Conservation (phyloP, 2,113 vertebrate species). For the Phyllostomus discolor region DNA sequence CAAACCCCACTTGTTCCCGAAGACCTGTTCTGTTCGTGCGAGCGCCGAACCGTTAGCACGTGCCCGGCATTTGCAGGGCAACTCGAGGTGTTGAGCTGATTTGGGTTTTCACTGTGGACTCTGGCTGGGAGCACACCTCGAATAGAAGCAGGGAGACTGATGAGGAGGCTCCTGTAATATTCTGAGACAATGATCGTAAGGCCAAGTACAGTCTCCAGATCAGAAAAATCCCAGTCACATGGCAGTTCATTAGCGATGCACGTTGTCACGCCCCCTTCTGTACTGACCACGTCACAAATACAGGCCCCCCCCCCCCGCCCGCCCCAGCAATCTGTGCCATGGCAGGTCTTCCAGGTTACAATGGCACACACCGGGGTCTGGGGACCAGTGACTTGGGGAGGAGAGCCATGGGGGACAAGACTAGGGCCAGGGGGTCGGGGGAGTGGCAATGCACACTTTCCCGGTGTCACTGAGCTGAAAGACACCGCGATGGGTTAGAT, state of each 20-base stretch:
- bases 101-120: not conserved
- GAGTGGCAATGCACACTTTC: not conserved
- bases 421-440: not conserved
- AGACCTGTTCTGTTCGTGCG: not conserved
- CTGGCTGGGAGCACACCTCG: not conserved
- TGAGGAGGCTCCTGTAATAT: not conserved
- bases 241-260: not conserved
- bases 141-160: not conserved
- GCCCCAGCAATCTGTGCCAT: not conserved
- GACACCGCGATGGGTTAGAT: not conserved
- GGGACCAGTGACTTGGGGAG: not conserved
- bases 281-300: not conserved
- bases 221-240: not conserved
- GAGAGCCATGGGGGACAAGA: not conserved
- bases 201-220: not conserved
- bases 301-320: not conserved
- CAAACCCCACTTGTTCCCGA: not conserved
- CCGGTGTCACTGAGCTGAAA: not conserved
- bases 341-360: not conserved
- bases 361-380: not conserved
- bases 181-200: not conserved
- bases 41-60: not conserved
- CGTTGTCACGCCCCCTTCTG: not conserved
- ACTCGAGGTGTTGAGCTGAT: not conserved
- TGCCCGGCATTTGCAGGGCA: not conserved